Percentiles rank a stretch among this genome's conserved stretches.
These are phyloP conservation scores for Sylvilagus floridanus DNA, from an alignment of 2,797 vertebrate species.

Conservation along the genomic window DNA sequence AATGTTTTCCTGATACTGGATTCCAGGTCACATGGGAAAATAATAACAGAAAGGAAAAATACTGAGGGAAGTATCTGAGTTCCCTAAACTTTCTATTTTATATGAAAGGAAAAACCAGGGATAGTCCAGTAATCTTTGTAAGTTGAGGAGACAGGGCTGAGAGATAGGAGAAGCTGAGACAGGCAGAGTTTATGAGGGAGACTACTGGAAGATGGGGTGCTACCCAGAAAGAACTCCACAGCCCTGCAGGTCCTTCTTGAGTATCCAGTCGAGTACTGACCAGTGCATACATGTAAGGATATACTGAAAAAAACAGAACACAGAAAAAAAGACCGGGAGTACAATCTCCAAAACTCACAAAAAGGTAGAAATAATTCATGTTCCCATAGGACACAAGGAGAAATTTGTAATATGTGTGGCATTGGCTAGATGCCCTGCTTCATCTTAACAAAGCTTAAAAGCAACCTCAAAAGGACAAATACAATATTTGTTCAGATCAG, in stretches of 20 bases:
- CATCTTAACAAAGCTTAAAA: slow-evolving; percentile 35
- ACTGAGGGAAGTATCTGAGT: not conserved
- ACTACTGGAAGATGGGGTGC: not conserved
- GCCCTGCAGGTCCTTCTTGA: not conserved
- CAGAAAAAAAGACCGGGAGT: not conserved
- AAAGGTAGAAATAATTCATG: not conserved
- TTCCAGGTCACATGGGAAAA: not conserved
- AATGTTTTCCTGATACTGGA: not conserved
- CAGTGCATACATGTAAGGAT: not conserved
- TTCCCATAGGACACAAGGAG: not conserved
- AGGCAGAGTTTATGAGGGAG: not conserved
- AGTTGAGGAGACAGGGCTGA: not conserved
- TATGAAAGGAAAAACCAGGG: not conserved
- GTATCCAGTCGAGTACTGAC: not conserved
- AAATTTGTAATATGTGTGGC: not conserved
- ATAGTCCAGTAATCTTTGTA: not conserved
- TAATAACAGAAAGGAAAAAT: not conserved
- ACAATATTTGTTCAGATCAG: not conserved
- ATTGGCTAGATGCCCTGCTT: not conserved
- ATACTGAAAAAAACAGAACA: not conserved
- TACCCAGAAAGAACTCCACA: not conserved
- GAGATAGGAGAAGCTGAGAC: not conserved
- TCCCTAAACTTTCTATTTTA: not conserved
- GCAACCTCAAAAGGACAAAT: not conserved
- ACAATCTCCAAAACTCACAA: not conserved